These are phyloP conservation scores for Polietes domitor DNA, from an alignment of 2,888 invertebrate genomes.

Conservation along the genomic window DNA sequence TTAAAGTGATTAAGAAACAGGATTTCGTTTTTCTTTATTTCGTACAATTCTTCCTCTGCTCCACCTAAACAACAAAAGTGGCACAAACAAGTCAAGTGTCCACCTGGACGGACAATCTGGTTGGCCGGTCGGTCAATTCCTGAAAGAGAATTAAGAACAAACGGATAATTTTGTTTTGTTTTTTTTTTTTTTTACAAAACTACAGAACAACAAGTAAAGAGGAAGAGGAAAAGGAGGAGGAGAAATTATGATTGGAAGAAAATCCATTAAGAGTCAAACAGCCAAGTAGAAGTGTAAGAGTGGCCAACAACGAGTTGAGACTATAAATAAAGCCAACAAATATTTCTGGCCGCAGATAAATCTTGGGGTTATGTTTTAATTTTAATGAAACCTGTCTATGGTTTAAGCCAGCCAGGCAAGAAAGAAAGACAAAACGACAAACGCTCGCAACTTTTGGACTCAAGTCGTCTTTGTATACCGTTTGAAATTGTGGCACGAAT, in stretches of 20 bases:
- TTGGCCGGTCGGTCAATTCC: neutral
- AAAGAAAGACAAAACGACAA: neutral
- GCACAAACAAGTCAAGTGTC: constrained; percentile 38
- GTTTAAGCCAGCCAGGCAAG: neutral
- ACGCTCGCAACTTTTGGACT: neutral
- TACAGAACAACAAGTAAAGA: neutral
- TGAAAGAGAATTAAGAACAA: constrained; percentile 21
- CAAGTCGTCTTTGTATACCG: neutral
- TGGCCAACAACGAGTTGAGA: neutral
- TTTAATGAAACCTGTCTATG: constrained; percentile 23
- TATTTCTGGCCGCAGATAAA: neutral
- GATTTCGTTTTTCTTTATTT: neutral
- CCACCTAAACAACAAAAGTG: neutral
- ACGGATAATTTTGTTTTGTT: neutral
- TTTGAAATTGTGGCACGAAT: neutral
- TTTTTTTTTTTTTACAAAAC: neutral
- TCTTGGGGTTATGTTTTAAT: neutral
- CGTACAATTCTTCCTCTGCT: neutral
- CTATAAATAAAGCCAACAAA: neutral
- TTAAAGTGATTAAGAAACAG: constrained; percentile 22
- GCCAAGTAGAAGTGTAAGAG: neutral
- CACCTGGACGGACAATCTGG: neutral
- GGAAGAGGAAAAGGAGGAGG: neutral
- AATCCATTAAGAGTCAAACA: constrained; percentile 3
- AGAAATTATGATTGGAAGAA: neutral